Evolutionary conservation across 2,113 vertebrate genomes (phyloP).

Genomic region (Taxidea taxus): DNA sequence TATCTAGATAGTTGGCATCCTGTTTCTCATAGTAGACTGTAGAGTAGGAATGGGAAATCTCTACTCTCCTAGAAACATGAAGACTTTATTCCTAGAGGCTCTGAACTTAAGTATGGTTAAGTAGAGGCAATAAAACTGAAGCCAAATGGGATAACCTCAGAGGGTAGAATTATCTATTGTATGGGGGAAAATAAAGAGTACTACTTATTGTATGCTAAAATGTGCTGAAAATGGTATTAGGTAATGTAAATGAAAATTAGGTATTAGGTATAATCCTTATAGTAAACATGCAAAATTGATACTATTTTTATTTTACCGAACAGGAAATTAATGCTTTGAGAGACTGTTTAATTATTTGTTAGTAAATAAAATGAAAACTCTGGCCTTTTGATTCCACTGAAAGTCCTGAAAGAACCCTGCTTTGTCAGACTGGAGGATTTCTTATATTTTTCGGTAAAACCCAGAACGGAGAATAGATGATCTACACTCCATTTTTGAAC

Average conservation of each 20-base stretch:
- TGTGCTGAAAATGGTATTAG: conserved; percentile 12
- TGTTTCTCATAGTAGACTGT: background rate
- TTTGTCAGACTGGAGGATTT: background rate
- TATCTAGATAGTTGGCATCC: background rate
- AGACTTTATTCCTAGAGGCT: background rate
- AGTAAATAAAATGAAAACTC: background rate
- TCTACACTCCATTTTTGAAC: background rate
- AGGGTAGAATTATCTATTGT: background rate
- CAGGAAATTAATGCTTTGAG: background rate
- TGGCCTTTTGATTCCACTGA: background rate
- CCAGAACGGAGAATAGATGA: background rate
- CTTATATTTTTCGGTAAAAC: conserved; percentile 11
- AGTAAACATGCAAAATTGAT: background rate
- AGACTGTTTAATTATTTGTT: conserved; percentile 29
- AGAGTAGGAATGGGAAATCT: background rate
- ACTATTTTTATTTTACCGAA: background rate
- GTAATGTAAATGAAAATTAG: no score
- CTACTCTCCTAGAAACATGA: background rate
- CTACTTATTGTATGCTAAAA: background rate
- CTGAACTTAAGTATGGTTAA: background rate
- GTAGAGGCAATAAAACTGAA: background rate
- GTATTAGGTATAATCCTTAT: no score
- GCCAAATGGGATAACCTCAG: background rate
- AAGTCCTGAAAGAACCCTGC: background rate
- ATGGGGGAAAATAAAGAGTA: background rate